These are phyloP conservation scores for Drosophila sp. DNA, from an alignment of 1,140 invertebrate genomes.

Conservation along the genomic window DNA sequence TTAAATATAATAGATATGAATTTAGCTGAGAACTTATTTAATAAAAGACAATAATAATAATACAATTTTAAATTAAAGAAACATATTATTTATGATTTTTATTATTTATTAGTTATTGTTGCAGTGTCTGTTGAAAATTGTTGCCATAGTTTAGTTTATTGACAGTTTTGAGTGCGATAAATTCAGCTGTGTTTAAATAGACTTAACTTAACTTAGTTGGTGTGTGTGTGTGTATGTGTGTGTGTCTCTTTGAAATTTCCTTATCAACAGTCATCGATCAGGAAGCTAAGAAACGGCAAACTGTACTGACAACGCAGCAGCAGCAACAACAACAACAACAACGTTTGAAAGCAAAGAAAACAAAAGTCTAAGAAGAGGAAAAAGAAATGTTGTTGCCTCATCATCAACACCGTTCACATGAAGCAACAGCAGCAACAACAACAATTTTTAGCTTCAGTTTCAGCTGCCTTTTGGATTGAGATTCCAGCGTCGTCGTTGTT, in stretches of 20 bases:
- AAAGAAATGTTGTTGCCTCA: constrained; percentile 34
- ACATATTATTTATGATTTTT: too few species aligned
- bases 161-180: not conserved
- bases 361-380: constrained; percentile 1
- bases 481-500: constrained; percentile 12
- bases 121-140: too few species aligned
- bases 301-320: constrained; percentile 42
- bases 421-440: not conserved
- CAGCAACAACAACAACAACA: constrained; percentile 5
- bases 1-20: too few species aligned
- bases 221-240: not conserved
- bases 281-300: constrained; percentile 55
- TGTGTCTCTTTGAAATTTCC: constrained; percentile 24
- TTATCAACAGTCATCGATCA: constrained; percentile 51
- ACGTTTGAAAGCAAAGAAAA: constrained; percentile 4
- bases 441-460: constrained; percentile 21
- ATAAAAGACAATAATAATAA: too few species aligned
- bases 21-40: too few species aligned
- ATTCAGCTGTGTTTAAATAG: constrained; percentile 4
- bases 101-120: too few species aligned
- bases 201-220: not conserved
- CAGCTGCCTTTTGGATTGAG: constrained; percentile 33
- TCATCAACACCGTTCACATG: constrained; percentile 8
- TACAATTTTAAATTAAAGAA: too few species aligned
- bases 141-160: not conserved